Conservation (phyloP, 2,113 vertebrate species). For the Calidris pygmaea region DNA sequence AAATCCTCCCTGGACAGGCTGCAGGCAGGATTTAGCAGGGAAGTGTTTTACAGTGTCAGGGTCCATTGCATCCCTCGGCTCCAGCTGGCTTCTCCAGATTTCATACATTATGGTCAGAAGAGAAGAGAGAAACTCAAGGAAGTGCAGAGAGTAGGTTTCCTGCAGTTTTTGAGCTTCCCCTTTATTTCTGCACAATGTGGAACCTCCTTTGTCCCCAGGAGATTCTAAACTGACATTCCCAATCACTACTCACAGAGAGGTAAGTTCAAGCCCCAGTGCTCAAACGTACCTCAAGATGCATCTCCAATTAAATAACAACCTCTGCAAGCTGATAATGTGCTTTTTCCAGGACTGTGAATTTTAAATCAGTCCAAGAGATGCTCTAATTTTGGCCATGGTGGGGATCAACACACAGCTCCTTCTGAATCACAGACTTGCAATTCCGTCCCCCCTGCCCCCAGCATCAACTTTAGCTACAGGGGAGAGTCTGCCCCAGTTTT, state of each 20-base stretch:
- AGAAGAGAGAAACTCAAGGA: background rate
- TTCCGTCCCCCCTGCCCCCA: background rate
- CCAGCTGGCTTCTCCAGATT: conserved; percentile 3
- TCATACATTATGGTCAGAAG: conserved; percentile 12
- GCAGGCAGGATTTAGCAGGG: background rate
- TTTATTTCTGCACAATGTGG: background rate
- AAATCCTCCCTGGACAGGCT: background rate
- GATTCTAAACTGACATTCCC: background rate
- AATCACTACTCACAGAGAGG: background rate
- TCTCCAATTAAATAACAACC: background rate
- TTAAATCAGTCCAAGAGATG: background rate
- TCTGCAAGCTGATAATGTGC: background rate
- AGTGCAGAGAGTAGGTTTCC: background rate
- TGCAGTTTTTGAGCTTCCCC: background rate
- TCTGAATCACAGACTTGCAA: background rate
- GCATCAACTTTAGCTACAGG: background rate
- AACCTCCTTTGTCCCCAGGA: background rate
- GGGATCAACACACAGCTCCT: background rate
- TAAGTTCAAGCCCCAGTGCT: background rate
- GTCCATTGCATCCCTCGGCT: background rate
- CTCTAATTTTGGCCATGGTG: background rate
- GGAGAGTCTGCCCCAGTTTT: background rate
- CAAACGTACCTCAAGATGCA: background rate
- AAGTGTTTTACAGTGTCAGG: conserved; percentile 7
- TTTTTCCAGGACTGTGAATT: background rate